Percentiles rank a stretch among this genome's conserved stretches.
These are phyloP conservation scores for Pangasius sanitwongsei DNA, from an alignment of 2,797 vertebrate genomes.

Conservation along the genomic window DNA sequence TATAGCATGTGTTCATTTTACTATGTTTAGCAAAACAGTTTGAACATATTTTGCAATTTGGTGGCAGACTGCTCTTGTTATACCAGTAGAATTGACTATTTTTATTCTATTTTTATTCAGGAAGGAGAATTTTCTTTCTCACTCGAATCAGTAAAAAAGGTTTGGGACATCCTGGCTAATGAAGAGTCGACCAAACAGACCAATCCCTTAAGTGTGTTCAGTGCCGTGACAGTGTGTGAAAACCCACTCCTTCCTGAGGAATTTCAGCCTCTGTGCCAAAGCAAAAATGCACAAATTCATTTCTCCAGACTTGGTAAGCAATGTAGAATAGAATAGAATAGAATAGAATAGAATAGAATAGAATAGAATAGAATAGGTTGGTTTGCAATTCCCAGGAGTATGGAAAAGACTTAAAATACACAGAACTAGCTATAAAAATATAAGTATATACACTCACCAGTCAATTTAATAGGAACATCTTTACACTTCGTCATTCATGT, in stretches of 20 bases:
- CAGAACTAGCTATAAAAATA: background rate
- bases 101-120: slow-evolving; percentile 35
- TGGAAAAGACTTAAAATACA: background rate
- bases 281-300: slow-evolving; percentile 29
- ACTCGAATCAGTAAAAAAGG: slow-evolving; percentile 53
- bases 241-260: slow-evolving; percentile 51
- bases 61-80: background rate
- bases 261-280: slow-evolving; percentile 54
- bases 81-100: background rate
- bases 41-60: background rate
- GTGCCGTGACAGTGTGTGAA: slow-evolving; percentile 40
- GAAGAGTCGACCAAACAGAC: background rate
- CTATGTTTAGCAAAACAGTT: background rate
- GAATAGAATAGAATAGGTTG: background rate
- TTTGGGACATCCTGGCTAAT: slow-evolving; percentile 42
- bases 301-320: slow-evolving; percentile 56
- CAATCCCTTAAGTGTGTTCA: background rate
- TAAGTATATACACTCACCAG: background rate
- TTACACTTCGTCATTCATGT: background rate
- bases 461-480: background rate
- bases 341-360: background rate
- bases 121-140: slow-evolving; percentile 59
- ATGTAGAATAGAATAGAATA: background rate
- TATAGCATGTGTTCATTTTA: background rate
- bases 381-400: background rate